These are phyloP conservation scores for Adoxophyes honmai DNA, from an alignment of 1,140 invertebrate genomes.

Conservation along the genomic window DNA sequence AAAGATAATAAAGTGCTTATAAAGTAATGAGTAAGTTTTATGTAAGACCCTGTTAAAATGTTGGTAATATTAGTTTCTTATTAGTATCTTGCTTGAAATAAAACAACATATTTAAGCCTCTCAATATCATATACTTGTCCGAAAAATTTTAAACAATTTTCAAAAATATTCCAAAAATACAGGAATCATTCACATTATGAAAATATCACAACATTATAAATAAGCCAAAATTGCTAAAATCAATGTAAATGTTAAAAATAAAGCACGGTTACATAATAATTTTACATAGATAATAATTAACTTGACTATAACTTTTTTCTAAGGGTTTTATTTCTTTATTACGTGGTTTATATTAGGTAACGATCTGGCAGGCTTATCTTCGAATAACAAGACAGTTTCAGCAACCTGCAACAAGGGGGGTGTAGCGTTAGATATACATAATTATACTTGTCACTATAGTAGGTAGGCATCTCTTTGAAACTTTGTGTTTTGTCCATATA, in stretches of 20 bases:
- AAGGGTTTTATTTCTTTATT: constrained; percentile 21
- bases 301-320: constrained; percentile 46
- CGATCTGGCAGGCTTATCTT: constrained; percentile 21
- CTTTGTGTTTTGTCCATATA: no score
- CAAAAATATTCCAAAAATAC: constrained; percentile 66
- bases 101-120: constrained; percentile 28
- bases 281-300: constrained; percentile 44
- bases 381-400: constrained; percentile 18
- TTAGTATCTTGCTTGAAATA: no score
- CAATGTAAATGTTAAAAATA: constrained; percentile 68
- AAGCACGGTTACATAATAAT: constrained; percentile 54
- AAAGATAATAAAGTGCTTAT: constrained; percentile 9
- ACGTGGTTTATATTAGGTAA: constrained; percentile 16
- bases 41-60: no score
- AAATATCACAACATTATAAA: constrained; percentile 66
- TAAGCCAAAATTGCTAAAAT: constrained; percentile 61
- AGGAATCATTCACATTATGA: constrained; percentile 67
- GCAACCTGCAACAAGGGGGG: constrained; percentile 24
- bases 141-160: constrained; percentile 68
- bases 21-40: constrained; percentile 1
- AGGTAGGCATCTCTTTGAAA: no score
- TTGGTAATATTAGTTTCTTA: no score
- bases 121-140: constrained; percentile 49
- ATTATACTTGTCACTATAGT: no score
- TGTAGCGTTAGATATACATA: no score